Percentiles rank a stretch among this genome's conserved stretches.
Evolutionary conservation across 2,888 invertebrate genomes (phyloP).

Genomic region (Pomacea canaliculata): DNA sequence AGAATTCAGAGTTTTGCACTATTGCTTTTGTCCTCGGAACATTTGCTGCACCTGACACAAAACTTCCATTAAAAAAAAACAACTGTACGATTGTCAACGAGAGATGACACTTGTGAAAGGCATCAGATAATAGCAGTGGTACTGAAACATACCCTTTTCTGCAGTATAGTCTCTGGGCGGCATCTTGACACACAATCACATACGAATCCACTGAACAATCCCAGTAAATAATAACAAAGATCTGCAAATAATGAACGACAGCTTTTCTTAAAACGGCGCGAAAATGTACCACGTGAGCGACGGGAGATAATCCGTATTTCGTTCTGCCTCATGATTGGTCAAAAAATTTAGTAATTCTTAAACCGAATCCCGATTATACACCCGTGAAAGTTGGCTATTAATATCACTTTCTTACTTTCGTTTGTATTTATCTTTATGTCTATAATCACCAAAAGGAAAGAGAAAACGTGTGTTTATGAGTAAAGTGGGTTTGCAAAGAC

Average conservation of each 20-base stretch:
- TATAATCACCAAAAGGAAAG: no score
- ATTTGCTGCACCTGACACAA: no score
- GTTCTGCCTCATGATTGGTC: conserved; percentile 19
- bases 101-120: no score
- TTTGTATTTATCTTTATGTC: no score
- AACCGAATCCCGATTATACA: background rate
- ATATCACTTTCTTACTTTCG: no score
- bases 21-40: no score
- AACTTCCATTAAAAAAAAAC: no score
- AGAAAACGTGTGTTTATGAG: no score
- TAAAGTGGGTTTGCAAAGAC: no score
- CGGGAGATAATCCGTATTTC: conserved; percentile 12
- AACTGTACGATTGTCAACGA: no score
- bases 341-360: background rate
- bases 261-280: conserved; percentile 49
- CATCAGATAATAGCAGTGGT: no score
- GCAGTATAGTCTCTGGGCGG: conserved; percentile 62
- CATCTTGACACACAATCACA: conserved; percentile 43
- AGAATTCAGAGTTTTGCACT: background rate
- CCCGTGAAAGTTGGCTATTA: background rate
- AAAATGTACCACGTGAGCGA: conserved; percentile 51
- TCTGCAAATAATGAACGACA: background rate
- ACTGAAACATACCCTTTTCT: conserved; percentile 55
- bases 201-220: background rate
- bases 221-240: background rate